These are phyloP conservation scores for Rhingia campestris DNA, from an alignment of 2,888 invertebrate genomes.

Conservation along the genomic window DNA sequence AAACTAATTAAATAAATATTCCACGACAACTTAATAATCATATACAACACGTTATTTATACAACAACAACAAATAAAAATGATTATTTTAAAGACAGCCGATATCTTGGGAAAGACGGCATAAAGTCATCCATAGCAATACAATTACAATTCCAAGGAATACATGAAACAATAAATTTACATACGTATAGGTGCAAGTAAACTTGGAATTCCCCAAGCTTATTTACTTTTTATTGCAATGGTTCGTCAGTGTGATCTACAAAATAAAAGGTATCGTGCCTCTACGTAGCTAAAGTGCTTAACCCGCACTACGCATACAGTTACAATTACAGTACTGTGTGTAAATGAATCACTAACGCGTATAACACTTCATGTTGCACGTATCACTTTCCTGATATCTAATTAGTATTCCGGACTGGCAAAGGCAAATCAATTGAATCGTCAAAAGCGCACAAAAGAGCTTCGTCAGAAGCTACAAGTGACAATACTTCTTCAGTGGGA, in stretches of 20 bases:
- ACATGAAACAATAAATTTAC: not conserved
- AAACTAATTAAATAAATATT: not conserved
- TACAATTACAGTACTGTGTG: slow-evolving; percentile 23
- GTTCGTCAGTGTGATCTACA: slow-evolving; percentile 55
- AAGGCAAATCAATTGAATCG: slow-evolving; percentile 66
- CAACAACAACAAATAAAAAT: not conserved
- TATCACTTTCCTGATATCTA: slow-evolving; percentile 62
- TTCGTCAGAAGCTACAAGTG: slow-evolving; percentile 70
- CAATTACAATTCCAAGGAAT: slow-evolving; percentile 42
- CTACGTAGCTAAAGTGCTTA: slow-evolving; percentile 30
- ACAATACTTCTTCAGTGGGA: not conserved
- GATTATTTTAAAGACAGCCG: slow-evolving; percentile 7
- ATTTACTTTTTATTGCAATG: not conserved
- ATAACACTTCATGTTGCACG: slow-evolving; percentile 60
- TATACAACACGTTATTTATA: not conserved
- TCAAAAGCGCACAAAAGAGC: slow-evolving; percentile 65
- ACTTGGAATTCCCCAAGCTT: slow-evolving; percentile 61
- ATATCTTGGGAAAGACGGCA: slow-evolving; percentile 8
- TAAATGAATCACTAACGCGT: slow-evolving; percentile 58
- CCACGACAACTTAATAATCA: slow-evolving; percentile 3
- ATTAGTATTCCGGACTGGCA: slow-evolving; percentile 60
- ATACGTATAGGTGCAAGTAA: slow-evolving; percentile 23
- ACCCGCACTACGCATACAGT: no score
- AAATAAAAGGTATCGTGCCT: slow-evolving; percentile 37
- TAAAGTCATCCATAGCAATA: slow-evolving; percentile 6